Conservation (phyloP, 2,888 invertebrate species). For the Tinea pellionella region DNA sequence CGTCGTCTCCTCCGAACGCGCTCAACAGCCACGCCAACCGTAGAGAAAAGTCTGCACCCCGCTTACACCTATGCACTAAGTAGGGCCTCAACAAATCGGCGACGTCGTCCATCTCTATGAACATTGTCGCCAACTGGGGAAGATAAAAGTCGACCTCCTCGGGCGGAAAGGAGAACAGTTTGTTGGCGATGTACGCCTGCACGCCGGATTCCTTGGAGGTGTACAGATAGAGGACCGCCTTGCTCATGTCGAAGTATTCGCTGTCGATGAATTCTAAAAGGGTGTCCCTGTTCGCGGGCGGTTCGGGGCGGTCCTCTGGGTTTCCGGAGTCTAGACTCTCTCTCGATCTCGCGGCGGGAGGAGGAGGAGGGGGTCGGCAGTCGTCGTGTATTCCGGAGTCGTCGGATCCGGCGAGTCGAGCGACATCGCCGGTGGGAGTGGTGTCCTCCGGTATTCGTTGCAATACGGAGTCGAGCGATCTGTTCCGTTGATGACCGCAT, state of each 20-base stretch:
- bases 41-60: slow-evolving; percentile 95
- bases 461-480: slow-evolving; percentile 89
- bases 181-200: slow-evolving; percentile 96
- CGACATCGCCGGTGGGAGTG: slow-evolving; percentile 69
- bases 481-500: slow-evolving; percentile 86
- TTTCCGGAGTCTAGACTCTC: slow-evolving; percentile 81
- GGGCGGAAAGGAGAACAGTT: slow-evolving; percentile 94
- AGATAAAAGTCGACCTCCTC: slow-evolving; percentile 96
- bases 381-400: slow-evolving; percentile 78
- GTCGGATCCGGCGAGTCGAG: slow-evolving; percentile 79
- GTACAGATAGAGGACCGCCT: slow-evolving; percentile 97
- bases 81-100: slow-evolving; percentile 78
- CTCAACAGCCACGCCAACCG: slow-evolving; percentile 97
- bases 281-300: slow-evolving; percentile 72
- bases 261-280: slow-evolving; percentile 94
- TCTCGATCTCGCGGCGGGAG: slow-evolving; percentile 71
- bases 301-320: slow-evolving; percentile 64
- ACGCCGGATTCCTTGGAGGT: slow-evolving; percentile 99
- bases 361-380: slow-evolving; percentile 60
- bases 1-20: slow-evolving; percentile 83
- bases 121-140: slow-evolving; percentile 98
- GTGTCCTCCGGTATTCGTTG: slow-evolving; percentile 88
- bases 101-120: slow-evolving; percentile 97
- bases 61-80: slow-evolving; percentile 77
- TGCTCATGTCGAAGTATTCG: slow-evolving; percentile 95